phyloP scores from a whole-genome alignment of 2,888 invertebrate genomes.

The Drosophila silvestris region DNA sequence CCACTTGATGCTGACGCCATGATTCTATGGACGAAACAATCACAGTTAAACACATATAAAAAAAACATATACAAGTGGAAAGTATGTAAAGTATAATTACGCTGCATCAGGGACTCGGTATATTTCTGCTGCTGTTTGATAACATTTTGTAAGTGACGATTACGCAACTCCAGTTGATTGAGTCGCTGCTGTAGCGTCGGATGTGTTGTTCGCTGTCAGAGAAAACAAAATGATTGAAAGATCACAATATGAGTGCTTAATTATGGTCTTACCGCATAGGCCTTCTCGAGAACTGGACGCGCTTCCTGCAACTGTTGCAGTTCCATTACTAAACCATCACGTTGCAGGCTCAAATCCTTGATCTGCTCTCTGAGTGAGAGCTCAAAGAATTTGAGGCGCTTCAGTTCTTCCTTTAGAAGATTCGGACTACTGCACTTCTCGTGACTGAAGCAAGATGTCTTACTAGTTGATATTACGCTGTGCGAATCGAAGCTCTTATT shows the following conservation, averaged over 20 bases:
- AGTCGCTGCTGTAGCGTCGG: conserved; percentile 84
- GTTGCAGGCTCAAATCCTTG: conserved; percentile 83
- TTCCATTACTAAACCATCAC: conserved; percentile 85
- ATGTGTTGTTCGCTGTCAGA: conserved; percentile 83
- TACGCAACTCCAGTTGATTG: conserved; percentile 87
- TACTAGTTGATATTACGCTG: conserved; percentile 83
- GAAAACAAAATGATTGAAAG: not conserved
- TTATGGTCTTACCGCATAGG: conserved; percentile 83
- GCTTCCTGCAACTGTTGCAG: conserved; percentile 85
- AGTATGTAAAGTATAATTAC: conserved; percentile 85
- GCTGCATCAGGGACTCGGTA: conserved; percentile 88
- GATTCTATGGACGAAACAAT: conserved; percentile 72
- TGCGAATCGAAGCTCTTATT: conserved; percentile 84
- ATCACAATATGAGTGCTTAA: not conserved
- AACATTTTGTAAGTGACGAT: conserved; percentile 88
- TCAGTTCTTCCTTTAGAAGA: conserved; percentile 83
- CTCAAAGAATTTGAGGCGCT: conserved; percentile 84
- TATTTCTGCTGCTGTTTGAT: conserved; percentile 88
- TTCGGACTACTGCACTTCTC: conserved; percentile 80
- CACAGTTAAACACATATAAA: not conserved
- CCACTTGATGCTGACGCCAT: conserved; percentile 85
- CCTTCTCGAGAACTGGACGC: conserved; percentile 85
- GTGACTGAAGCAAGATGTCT: conserved; percentile 72
- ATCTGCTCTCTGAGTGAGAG: conserved; percentile 85
- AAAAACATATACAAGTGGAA: not conserved